Evolutionary conservation across 1,140 invertebrate species (phyloP).

Genomic region (Drosophila suzukii): DNA sequence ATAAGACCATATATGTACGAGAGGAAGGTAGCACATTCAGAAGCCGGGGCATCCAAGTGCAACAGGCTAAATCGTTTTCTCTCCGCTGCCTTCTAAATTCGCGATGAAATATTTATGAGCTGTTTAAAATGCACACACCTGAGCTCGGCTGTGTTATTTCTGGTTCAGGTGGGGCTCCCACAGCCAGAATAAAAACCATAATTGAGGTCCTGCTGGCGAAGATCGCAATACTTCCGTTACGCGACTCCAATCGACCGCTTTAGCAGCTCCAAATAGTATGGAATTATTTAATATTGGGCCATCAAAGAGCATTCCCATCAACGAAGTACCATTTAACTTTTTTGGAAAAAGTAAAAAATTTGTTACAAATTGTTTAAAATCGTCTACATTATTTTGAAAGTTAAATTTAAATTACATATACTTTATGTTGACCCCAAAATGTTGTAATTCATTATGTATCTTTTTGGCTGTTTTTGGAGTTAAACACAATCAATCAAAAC

Average conservation of each 20-base stretch:
- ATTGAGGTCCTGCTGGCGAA: constrained; percentile 45
- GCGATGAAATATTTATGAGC: constrained; percentile 81
- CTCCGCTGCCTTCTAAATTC: constrained; percentile 62
- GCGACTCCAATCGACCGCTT: constrained; percentile 42
- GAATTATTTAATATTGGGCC: constrained; percentile 20
- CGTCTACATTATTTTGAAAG: constrained; percentile 1
- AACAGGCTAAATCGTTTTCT: constrained; percentile 52
- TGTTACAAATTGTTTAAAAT: background rate
- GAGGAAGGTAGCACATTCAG: constrained; percentile 35
- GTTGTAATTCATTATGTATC: background rate
- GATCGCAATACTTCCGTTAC: constrained; percentile 44
- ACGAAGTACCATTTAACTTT: constrained; percentile 2
- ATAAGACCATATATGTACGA: constrained; percentile 15
- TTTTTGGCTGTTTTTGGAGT: background rate
- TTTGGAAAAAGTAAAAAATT: background rate
- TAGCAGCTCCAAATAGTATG: constrained; percentile 48
- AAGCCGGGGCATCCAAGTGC: constrained; percentile 59
- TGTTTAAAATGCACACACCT: constrained; percentile 47
- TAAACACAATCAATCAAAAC: background rate
- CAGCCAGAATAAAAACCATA: constrained; percentile 23
- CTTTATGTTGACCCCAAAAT: background rate
- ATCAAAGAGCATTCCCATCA: constrained; percentile 21
- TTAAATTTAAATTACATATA: background rate
- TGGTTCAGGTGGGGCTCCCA: constrained; percentile 7
- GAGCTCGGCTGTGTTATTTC: constrained; percentile 22